Evolutionary conservation across 2,797 vertebrate genomes (phyloP), one percentile per base, ranked within the genome.

Genomic region (Lepidocolaptes lacrymiger): DNA sequence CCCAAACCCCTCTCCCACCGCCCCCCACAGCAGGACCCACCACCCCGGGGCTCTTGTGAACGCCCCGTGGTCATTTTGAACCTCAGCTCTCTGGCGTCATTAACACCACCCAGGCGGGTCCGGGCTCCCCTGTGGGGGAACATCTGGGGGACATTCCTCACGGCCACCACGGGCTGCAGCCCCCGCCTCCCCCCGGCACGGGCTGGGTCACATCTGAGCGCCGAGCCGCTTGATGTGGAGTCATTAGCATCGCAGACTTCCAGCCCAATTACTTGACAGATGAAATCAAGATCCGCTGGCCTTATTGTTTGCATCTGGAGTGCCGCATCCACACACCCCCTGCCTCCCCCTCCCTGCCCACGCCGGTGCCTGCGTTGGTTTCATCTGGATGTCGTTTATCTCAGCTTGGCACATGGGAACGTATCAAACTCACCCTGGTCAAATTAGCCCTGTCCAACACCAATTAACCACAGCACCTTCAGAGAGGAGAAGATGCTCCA

Each of bases 121-220:
- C 41, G 11, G 2, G 62, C 54, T 82, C 55, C 87, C 96, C 93
- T 14, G 10, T 56, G 95, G 94, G 91, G 34, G 76, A 90, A 96
- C 97, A 96, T 97, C 96, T 97, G 96, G 93, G 96, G 94, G 90
- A 91, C 10, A 96, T 97, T 91, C 95, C 95, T 90, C 95, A 88
- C 5, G 68, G 92, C 91, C 95, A 88, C 81, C 18, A 6, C 14
- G 13, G 95, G 85, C 93, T 85, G 88, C 85, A 54, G 93, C 84
- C 80, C 80, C 86, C 18, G 0, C 83, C 41, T 37, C 37, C 37
- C 78, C 80, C 79, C 67, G 2, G 87, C 56, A 55, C 6, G 4
- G 92, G 88, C 74, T 89, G 93, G 96, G 95, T 93, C 94, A 91
- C 81, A 95, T 95, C 76, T 93, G 88, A 92, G 85, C 54, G 10